Base-by-base conservation (phyloP, 2,797 vertebrate species). In the Molossus molossus region DNA sequence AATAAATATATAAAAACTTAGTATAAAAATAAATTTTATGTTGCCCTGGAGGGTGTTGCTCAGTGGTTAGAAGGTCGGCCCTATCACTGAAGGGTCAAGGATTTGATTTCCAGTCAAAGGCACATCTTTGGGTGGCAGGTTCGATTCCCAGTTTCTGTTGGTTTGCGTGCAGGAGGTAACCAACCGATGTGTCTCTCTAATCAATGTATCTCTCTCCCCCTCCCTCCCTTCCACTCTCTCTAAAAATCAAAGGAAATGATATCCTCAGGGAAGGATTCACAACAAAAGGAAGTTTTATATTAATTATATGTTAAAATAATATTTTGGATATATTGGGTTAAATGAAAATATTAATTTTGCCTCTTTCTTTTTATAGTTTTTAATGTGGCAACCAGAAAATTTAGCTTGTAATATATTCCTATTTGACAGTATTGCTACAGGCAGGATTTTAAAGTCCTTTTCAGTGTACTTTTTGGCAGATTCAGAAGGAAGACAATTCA, bases 401-500 rank as follows among this genome's bases (percentile, higher is more conserved):
- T 70, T 89, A 45, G 11, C 33, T 81, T 48, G 18, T 45, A 12
- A 69, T 85, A 18, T 62, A 70, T 83, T 95, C 91, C 53, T 77
- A 1, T 37, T 60, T 65, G 48, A 77, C 21, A 82, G 48, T 13
- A 18, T 27, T 87, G 18, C 55, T 91, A 60, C 6, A 93, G 84
- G 64, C 62, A 77, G 55, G 23, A 9, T 17, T 91, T 67, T 60
- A 8, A 60, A 73, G 27, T 90, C 48, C 29, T 90, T 87, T 75
- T 69, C 23, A 23, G 23, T 80, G 2, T 60, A 23, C 53, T 69
- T 96, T 87, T 92, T 60, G 62, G 48, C 65, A 69, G 57, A 70
- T 82, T 91, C 25, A 83, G 9, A 67, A 89, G 21, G 60, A 82
- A 94, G 89, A 91, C 23, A 50, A 84, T 92, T 94, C 87, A 45